Base-by-base conservation (phyloP, 2,797 vertebrate genomes). In the Amblyopsis hoosieri region DNA sequence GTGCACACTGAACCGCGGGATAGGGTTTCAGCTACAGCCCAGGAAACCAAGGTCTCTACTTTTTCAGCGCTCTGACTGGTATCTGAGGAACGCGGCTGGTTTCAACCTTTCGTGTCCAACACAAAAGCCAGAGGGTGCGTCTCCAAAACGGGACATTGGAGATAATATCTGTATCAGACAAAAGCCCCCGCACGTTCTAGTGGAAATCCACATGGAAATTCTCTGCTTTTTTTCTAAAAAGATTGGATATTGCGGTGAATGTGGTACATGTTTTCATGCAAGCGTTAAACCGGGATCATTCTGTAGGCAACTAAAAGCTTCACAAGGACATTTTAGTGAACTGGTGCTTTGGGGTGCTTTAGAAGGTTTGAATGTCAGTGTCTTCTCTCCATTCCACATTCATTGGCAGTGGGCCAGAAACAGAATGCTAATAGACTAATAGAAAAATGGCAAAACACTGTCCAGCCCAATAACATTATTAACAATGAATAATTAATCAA, bases 1-100 rank as follows among this genome's bases (percentile, higher is more conserved):
- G 67, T 74, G 78, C 69, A 65, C 64, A 5, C 79, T 90, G 85
- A 87, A 88, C 83, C 82, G 80, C 88, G 82, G 81, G 74, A 78
- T 74, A 76, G 72, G 66, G 81, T 77, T 83, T 81, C 68, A 77
- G 33, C 33, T 8, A 8, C 33, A 37, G 79, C 72, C 69, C 60
- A 67, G 69, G 69, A 85, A 87, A 84, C 69, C 76, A 76, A 82
- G 71, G 74, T 84, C 83, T 75, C 81, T 61, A 52, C 65, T 5
- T 8, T 5, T 37, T 37, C 8, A 37, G 33, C 33, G 42, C 49
- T 68, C 12, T 42, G 3, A 12, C 1, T 49, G 14, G 29, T 10
- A 15, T 57, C 49, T 63, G 12, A 67, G 42, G 31, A 71, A 74
- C 49, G 14, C 55, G 69, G 57, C n/a, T 33, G 54, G 19, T 46